Base-by-base conservation (phyloP, 1,140 invertebrate species). In the Drosophila ercepeae region DNA sequence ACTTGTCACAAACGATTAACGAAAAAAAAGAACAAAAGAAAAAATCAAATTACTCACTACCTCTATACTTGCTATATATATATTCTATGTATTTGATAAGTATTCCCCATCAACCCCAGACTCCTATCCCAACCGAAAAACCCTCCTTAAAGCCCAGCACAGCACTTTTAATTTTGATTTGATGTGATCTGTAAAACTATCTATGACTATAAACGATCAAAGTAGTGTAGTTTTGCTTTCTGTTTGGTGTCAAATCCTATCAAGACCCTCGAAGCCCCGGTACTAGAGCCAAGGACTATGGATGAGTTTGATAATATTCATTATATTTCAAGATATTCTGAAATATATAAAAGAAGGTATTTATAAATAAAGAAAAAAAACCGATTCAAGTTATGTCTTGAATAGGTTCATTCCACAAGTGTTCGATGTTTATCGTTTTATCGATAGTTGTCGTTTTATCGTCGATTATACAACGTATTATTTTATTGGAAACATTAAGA, bases 41-140 rank as follows among this genome's bases (percentile, higher is more conserved):
- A 21, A 68, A 68, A 67, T 53, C 64, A 68, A 68, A 68, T 72
- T 72, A 60, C 55, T 72, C 42, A 72, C 55, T 51, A 72, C 48
- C 41, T 53, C 45, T 39, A 39, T 50, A 64, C 70, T 46, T 29
- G 64, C 44, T 73, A n/a, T 48, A 54, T 49, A 44, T 53, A 58
- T 59, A 50, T 51, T 16, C 45, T 78, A 41, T 67, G 45, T 44
- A 44, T 48, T 3, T 27, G 21, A 49, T 52, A 44, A 68, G 29
- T 39, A 39, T 3, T 23, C 44, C 21, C 1, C 14, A 9, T 1
- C 36, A 29, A 18, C 5, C 32, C 48, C 1, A n/a, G 3, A 2
- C 0, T 18, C 6, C 8, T 4, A 23, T 7, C 46, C 4, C n/a
- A 44, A 2, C 23, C 25, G 19, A 23, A 32, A 4, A 34, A 11